Evolutionary conservation across 2,888 invertebrate species (phyloP).

Genomic region (Neoitamus cyanurus): DNA sequence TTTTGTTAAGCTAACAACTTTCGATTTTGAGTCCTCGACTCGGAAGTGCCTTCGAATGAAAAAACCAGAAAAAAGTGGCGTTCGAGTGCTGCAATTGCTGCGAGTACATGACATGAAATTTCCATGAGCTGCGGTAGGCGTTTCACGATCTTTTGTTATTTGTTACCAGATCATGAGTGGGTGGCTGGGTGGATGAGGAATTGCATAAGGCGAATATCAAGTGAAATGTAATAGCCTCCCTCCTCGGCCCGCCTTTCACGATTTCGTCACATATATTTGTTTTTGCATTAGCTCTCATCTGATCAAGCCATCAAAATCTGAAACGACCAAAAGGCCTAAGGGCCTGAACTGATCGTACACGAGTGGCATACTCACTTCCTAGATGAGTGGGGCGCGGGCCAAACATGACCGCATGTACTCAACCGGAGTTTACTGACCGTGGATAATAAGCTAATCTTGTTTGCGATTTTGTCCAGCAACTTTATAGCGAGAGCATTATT

Average conservation of each 20-base stretch:
- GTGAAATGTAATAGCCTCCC: neutral
- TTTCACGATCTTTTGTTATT: neutral
- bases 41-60: neutral
- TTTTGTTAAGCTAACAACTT: neutral
- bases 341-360: neutral
- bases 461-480: neutral
- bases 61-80: neutral
- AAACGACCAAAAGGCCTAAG: neutral
- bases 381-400: neutral
- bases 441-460: neutral
- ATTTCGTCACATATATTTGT: neutral
- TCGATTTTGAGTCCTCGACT: neutral
- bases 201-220: neutral
- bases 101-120: neutral
- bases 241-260: neutral
- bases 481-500: neutral
- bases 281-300: neutral
- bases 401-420: neutral
- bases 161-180: neutral
- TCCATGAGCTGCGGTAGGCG: neutral
- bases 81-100: neutral
- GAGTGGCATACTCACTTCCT: neutral
- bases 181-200: neutral
- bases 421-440: neutral
- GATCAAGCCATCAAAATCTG: neutral